Percentiles rank a stretch among this genome's conserved stretches.
phyloP scores from a whole-genome alignment of 1,140 invertebrate genomes.

The Paraescarpia echinospica region DNA sequence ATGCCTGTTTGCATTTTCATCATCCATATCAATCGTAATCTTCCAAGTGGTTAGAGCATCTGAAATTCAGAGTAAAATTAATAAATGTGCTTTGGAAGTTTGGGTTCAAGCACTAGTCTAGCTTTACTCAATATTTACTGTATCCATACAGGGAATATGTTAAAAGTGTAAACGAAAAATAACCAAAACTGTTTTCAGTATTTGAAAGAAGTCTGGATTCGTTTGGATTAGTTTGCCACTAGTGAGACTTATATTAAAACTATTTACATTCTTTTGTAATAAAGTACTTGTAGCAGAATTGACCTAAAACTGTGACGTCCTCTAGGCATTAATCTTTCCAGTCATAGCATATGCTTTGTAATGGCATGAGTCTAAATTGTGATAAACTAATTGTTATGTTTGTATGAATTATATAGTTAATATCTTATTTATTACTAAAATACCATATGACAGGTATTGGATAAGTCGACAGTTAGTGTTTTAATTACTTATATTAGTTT shows the following conservation, averaged over 20 bases:
- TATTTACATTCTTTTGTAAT: neutral
- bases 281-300: neutral
- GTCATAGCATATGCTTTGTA: neutral
- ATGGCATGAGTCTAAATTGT: neutral
- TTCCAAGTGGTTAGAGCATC: neutral
- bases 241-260: neutral
- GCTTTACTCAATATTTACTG: neutral
- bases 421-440: neutral
- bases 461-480: neutral
- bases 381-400: neutral
- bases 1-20: slow-evolving; percentile 1
- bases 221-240: neutral
- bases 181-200: neutral
- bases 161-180: too few relatives aligned
- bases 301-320: neutral
- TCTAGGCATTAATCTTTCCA: neutral
- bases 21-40: neutral
- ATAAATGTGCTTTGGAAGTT: neutral
- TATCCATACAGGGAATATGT: neutral
- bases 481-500: too few relatives aligned
- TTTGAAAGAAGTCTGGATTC: neutral
- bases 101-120: neutral
- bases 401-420: neutral
- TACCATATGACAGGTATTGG: neutral
- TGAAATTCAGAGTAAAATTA: neutral